A percentile compares a stretch with the other conserved stretches of the same genome.
phyloP scores from a whole-genome alignment of 2,888 invertebrate genomes.

The Pherbina coryleti region DNA sequence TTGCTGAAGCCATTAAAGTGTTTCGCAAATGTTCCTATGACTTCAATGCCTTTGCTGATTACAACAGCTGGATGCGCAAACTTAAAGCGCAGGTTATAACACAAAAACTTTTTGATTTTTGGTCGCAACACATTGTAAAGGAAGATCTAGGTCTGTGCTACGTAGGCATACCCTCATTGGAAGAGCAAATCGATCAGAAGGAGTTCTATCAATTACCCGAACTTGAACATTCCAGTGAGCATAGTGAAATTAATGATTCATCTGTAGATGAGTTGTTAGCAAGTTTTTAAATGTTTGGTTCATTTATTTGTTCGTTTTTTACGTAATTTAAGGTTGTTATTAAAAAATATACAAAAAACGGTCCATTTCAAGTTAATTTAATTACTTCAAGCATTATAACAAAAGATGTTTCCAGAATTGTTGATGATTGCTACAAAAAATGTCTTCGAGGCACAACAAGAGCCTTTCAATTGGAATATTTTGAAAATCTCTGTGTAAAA shows the following conservation, averaged over 20 bases:
- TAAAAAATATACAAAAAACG: background rate
- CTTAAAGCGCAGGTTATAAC: conserved; percentile 54
- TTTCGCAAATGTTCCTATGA: conserved; percentile 59
- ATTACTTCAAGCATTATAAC: background rate
- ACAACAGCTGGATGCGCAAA: conserved; percentile 61
- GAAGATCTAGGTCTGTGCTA: conserved; percentile 61
- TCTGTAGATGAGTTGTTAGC: conserved; percentile 49
- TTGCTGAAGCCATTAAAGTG: conserved; percentile 56
- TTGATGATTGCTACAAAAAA: background rate
- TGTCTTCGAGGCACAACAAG: background rate
- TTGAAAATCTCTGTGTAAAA: too few relatives aligned
- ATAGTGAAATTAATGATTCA: conserved; percentile 46
- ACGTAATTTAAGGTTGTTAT: background rate
- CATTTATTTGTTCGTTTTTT: background rate
- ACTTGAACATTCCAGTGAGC: background rate
- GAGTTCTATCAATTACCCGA: conserved; percentile 54
- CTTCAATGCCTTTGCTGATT: conserved; percentile 60
- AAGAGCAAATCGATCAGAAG: conserved; percentile 56
- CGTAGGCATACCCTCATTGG: conserved; percentile 55
- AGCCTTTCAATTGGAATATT: too few relatives aligned
- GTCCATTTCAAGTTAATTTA: background rate
- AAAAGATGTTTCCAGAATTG: background rate
- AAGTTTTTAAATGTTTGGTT: conserved; percentile 31
- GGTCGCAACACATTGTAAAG: conserved; percentile 58
- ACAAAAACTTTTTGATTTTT: conserved; percentile 58